Evolutionary conservation across 2,797 vertebrate genomes (phyloP), one percentile per base, ranked within the genome.

Genomic region (Karalla daura): DNA sequence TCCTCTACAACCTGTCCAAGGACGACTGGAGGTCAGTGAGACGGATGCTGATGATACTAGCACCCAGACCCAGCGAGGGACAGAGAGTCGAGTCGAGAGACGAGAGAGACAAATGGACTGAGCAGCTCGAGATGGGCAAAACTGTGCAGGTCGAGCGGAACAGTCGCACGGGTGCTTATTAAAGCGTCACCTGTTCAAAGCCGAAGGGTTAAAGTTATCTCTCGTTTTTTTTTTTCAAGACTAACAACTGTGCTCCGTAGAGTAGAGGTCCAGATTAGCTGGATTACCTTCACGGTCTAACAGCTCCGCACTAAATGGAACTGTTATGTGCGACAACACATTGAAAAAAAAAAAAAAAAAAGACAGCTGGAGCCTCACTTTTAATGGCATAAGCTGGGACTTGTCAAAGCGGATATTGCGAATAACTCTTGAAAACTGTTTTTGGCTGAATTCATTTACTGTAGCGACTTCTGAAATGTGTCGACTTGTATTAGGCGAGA

Each of bases 1-100:
- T 99, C 93, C 93, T 99, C 69, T 94, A 95, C 83, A 99, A 99
- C 84, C 94, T 99, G 70, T 97, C 97, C 24, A 99, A 98, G 89
- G 98, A 99, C 15, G 98, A 99, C 89, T 99, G 98, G 98, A 97
- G 97, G 98, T 99, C 91, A 93, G 92, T 33, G 18, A 47, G 28
- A 56, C 39, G 14, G 20, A 56, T 5, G 18, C n/a, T n/a, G n/a
- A n/a, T n/a, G n/a, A n/a, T n/a, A n/a, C n/a, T n/a, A n/a, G n/a
- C n/a, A n/a, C n/a, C n/a, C n/a, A n/a, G n/a, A n/a, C n/a, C n/a
- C n/a, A n/a, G n/a, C n/a, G n/a, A 14, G 11, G 12, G 24, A 40
- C 18, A 60, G 33, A 58, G 41, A 36, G 50, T 17, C n/a, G n/a
- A n/a, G n/a, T n/a, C n/a, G 40, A 62, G 21, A 24, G 30, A 39